Conservation (phyloP, 2,888 invertebrate genomes). For the Drosophila stalkeri region DNA sequence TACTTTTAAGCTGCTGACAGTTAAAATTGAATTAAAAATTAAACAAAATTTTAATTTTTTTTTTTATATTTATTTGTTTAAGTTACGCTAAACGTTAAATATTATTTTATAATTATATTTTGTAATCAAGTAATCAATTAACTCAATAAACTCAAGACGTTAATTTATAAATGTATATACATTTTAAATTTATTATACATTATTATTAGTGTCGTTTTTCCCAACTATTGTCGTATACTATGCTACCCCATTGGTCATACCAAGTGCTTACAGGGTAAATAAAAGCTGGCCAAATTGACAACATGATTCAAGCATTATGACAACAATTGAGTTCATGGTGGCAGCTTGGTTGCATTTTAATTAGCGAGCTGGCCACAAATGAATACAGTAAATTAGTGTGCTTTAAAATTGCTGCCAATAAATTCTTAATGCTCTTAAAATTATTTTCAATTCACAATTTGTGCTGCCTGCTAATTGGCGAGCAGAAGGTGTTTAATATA, state of each 20-base stretch:
- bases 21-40: background rate
- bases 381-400: conserved; percentile 42
- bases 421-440: conserved; percentile 48
- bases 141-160: background rate
- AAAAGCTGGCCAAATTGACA: conserved; percentile 53
- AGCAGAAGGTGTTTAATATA: conserved; percentile 19
- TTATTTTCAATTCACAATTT: conserved; percentile 36
- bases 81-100: background rate
- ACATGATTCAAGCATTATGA: conserved; percentile 67
- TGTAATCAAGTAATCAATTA: too few relatives aligned
- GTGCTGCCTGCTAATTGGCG: conserved; percentile 35
- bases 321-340: conserved; percentile 65
- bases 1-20: background rate
- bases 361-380: conserved; percentile 50
- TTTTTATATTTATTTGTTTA: background rate
- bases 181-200: too few relatives aligned
- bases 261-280: conserved; percentile 11
- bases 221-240: background rate
- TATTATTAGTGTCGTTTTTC: background rate
- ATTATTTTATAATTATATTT: background rate
- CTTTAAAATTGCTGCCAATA: conserved; percentile 42
- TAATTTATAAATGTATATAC: too few relatives aligned
- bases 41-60: too few relatives aligned
- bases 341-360: conserved; percentile 56
- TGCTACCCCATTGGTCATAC: background rate